phyloP scores from a whole-genome alignment of 2,797 vertebrate genomes.

The Prionace glauca region DNA sequence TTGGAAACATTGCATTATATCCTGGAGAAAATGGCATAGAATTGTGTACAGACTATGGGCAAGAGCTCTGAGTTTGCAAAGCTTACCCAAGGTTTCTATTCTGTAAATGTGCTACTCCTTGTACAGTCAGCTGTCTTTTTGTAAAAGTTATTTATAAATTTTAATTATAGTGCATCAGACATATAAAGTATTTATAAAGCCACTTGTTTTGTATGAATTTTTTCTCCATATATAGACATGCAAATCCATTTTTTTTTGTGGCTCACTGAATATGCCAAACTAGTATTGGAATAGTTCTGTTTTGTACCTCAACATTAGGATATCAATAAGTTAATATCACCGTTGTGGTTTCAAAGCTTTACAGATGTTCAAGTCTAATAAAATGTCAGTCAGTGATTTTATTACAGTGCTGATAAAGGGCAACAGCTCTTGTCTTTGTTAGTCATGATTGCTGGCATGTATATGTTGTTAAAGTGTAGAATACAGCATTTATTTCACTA shows the following conservation, averaged over 20 bases:
- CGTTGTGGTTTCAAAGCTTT: neutral
- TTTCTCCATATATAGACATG: neutral
- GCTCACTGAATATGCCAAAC: neutral
- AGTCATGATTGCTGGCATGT: too few relatives aligned
- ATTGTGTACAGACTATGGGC: neutral
- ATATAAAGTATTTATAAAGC: conserved; percentile 1
- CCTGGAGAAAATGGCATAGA: conserved; percentile 44
- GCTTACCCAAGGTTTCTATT: neutral
- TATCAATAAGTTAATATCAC: neutral
- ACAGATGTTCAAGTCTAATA: neutral
- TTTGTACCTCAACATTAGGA: neutral
- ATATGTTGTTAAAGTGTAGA: neutral
- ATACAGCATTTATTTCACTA: neutral
- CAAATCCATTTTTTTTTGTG: neutral
- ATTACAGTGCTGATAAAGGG: neutral
- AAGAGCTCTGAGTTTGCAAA: neutral
- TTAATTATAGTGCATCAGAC: neutral
- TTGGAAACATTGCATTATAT: conserved; percentile 59
- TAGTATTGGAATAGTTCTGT: neutral
- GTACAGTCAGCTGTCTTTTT: conserved; percentile 14
- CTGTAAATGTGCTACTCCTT: conserved; percentile 21
- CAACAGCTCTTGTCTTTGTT: neutral
- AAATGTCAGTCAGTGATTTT: neutral
- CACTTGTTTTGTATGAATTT: neutral
- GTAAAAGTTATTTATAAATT: conserved; percentile 32